Percentiles rank a stretch among this genome's conserved stretches.
These are phyloP conservation scores for Lasioglossum oenotherae DNA, from an alignment of 2,888 invertebrate species.

Conservation along the genomic window DNA sequence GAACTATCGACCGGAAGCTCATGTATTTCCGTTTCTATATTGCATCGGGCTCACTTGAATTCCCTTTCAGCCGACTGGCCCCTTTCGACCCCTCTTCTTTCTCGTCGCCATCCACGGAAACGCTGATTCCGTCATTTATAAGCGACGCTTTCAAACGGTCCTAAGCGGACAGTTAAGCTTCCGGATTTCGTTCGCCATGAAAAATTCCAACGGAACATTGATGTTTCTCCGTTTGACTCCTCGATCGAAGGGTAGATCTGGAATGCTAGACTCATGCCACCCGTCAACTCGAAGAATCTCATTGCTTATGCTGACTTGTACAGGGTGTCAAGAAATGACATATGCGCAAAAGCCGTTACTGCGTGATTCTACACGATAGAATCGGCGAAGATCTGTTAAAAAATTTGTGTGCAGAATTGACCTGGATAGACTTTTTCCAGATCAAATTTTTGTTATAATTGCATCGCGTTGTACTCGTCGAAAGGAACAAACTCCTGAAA, in stretches of 20 bases:
- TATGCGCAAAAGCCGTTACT: no score
- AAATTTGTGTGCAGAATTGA: no score
- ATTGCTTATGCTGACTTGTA: neutral
- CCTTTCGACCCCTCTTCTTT: constrained; percentile 21
- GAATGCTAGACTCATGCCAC: neutral
- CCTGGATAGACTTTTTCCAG: no score
- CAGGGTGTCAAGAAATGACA: no score
- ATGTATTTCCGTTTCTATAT: constrained; percentile 76
- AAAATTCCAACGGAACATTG: neutral
- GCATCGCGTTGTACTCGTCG: no score
- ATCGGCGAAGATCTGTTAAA: no score
- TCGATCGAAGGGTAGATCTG: no score
- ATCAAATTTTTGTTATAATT: no score
- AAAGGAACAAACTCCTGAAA: no score
- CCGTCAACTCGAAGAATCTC: neutral
- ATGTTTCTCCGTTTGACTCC: neutral
- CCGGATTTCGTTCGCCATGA: neutral
- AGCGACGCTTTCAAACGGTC: constrained; percentile 9
- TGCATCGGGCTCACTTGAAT: constrained; percentile 59
- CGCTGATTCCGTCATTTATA: constrained; percentile 23
- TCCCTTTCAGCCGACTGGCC: constrained; percentile 40
- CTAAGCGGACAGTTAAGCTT: neutral
- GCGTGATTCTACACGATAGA: no score
- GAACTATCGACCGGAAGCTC: constrained; percentile 75
- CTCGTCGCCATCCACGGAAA: constrained; percentile 14